phyloP scores from a whole-genome alignment of 92 coral and sea anemone species.

The Desmophyllum pertusum region DNA sequence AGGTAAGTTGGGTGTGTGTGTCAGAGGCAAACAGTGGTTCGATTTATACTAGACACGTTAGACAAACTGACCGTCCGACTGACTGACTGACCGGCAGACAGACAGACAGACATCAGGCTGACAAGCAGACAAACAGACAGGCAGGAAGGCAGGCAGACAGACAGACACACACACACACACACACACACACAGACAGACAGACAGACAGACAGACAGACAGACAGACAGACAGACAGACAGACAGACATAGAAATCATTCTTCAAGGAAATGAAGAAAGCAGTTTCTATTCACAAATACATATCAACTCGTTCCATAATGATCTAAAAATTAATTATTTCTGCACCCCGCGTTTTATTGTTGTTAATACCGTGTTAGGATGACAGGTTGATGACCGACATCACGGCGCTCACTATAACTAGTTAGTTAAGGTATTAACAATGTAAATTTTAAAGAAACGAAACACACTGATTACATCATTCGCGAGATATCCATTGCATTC shows the following conservation, averaged over 20 bases:
- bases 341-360: no score
- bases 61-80: neutral
- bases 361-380: no score
- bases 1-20: conserved; percentile 39
- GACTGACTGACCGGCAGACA: neutral
- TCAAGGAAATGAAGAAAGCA: no score
- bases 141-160: neutral
- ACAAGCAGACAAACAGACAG: neutral
- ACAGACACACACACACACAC: neutral
- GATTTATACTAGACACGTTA: neutral
- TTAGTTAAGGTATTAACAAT: no score
- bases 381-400: no score
- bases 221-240: neutral
- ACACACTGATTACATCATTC: neutral
- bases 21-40: neutral
- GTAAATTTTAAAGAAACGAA: no score
- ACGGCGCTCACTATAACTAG: no score
- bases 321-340: no score
- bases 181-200: neutral
- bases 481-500: neutral
- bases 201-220: neutral
- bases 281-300: no score
- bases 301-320: no score
- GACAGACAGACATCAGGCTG: neutral
- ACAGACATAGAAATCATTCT: no score